phyloP scores from a whole-genome alignment of 2,797 vertebrate species.

The Phoebastria nigripes region DNA sequence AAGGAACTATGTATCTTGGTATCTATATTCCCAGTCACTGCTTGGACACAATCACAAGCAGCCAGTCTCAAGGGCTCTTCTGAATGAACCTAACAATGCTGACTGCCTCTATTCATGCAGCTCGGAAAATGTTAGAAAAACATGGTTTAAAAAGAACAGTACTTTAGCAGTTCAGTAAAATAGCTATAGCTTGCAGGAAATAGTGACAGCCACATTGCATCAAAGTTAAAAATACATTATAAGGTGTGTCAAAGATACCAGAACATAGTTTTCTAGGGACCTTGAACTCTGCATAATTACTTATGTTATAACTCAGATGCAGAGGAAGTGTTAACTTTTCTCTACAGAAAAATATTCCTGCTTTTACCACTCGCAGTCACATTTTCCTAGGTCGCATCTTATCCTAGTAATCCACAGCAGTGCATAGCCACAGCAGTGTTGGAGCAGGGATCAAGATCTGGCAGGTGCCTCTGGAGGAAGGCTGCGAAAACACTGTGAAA shows the following conservation, averaged over 20 bases:
- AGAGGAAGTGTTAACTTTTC: background rate
- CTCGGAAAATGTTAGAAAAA: background rate
- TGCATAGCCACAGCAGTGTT: background rate
- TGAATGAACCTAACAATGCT: background rate
- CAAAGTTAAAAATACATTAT: background rate
- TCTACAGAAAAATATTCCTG: background rate
- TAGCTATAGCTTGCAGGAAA: background rate
- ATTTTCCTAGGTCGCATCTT: slow-evolving; percentile 6
- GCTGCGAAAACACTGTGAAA: background rate
- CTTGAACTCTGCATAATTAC: background rate
- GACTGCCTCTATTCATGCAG: background rate
- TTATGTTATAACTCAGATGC: background rate
- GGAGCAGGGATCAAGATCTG: background rate
- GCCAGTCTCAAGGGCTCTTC: background rate
- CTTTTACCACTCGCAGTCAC: background rate
- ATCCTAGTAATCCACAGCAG: background rate
- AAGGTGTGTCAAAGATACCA: background rate
- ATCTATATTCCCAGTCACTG: background rate
- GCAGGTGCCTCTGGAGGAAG: slow-evolving; percentile 17
- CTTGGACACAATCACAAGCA: background rate
- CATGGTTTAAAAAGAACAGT: background rate
- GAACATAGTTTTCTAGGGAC: background rate
- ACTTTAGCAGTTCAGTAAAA: background rate
- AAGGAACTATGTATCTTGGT: background rate
- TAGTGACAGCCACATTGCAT: background rate